phyloP scores from a whole-genome alignment of 2,888 invertebrate species.

The Chaetoderma sp. region DNA sequence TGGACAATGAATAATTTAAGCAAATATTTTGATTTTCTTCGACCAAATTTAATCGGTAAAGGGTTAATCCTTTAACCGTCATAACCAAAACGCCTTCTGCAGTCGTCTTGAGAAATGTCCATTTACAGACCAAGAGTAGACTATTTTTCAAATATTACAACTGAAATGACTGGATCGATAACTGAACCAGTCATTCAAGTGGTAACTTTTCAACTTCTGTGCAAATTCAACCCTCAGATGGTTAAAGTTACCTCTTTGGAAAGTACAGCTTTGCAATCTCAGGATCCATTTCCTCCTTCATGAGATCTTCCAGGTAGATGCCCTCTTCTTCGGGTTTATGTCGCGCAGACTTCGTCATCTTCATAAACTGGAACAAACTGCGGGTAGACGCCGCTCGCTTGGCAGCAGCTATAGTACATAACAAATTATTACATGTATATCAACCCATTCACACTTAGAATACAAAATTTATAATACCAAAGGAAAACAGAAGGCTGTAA shows the following conservation, averaged over 20 bases:
- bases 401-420: not conserved
- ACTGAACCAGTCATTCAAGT: conserved; percentile 5
- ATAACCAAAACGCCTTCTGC: too few relatives aligned
- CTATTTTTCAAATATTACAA: not conserved
- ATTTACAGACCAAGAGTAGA: not conserved
- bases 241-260: conserved; percentile 68
- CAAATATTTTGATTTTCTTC: too few relatives aligned
- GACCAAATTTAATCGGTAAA: too few relatives aligned
- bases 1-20: too few relatives aligned
- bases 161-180: not conserved
- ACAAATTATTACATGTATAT: not conserved
- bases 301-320: conserved; percentile 92
- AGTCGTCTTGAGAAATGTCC: too few relatives aligned
- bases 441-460: too few relatives aligned
- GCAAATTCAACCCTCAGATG: not conserved
- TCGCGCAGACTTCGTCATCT: conserved; percentile 58
- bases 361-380: conserved; percentile 94
- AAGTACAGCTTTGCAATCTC: conserved; percentile 90
- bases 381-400: conserved; percentile 68
- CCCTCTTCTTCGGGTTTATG: conserved; percentile 78
- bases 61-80: too few relatives aligned
- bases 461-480: too few relatives aligned
- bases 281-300: conserved; percentile 90
- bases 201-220: not conserved
- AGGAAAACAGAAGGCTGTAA: too few relatives aligned